These are phyloP conservation scores for Campopleginae sp. DNA, from an alignment of 2,888 invertebrate species.

Conservation along the genomic window DNA sequence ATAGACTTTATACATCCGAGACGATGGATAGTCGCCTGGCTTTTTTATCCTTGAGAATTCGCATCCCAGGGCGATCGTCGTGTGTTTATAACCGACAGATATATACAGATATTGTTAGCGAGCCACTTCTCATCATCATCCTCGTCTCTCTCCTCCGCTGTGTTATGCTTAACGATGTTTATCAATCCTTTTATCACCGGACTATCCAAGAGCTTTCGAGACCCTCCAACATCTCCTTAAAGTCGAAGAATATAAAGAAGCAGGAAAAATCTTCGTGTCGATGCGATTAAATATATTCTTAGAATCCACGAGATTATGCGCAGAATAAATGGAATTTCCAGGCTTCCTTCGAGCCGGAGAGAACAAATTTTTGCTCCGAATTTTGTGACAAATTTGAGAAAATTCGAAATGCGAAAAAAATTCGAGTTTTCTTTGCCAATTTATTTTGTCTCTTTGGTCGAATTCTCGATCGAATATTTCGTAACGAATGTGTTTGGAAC, in stretches of 20 bases:
- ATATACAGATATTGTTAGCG: slow-evolving; percentile 71
- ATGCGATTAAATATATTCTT: slow-evolving; percentile 33
- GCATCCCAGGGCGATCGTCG: slow-evolving; percentile 56
- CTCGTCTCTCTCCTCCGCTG: slow-evolving; percentile 71
- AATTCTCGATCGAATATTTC: background rate
- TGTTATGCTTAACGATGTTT: slow-evolving; percentile 81
- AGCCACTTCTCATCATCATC: slow-evolving; percentile 66
- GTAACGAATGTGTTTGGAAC: background rate
- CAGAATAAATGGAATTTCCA: background rate
- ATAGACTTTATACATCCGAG: background rate
- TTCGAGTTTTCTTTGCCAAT: too few species aligned
- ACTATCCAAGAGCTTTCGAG: slow-evolving; percentile 64
- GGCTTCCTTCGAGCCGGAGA: background rate
- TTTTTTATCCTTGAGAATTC: slow-evolving; percentile 76
- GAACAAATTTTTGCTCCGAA: background rate
- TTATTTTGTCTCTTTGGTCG: too few species aligned
- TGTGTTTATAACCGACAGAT: slow-evolving; percentile 48
- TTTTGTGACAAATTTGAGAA: background rate
- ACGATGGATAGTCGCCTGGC: slow-evolving; percentile 9
- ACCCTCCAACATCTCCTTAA: slow-evolving; percentile 29
- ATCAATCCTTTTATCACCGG: slow-evolving; percentile 81
- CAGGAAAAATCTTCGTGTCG: background rate
- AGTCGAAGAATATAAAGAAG: slow-evolving; percentile 3
- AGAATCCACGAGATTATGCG: background rate
- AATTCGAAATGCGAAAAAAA: background rate